These are phyloP conservation scores for Entomobrya multifasciata DNA, from an alignment of 2,888 invertebrate species.

Conservation along the genomic window DNA sequence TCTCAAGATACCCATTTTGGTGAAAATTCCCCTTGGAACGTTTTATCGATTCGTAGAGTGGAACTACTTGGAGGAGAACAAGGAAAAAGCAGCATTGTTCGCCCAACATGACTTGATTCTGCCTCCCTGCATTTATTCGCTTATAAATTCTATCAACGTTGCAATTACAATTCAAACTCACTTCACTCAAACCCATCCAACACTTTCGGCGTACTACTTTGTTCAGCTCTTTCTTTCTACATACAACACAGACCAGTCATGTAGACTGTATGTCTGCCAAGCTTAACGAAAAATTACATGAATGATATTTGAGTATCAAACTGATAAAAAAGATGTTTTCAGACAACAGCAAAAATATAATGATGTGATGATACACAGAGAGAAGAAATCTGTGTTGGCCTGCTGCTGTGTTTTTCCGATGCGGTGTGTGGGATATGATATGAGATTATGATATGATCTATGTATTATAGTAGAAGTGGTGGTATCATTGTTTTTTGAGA, in stretches of 20 bases:
- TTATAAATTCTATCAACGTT: conserved; percentile 67
- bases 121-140: conserved; percentile 3
- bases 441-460: too few relatives aligned
- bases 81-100: conserved; percentile 59
- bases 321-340: neutral
- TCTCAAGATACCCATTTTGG: conserved; percentile 70
- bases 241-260: neutral
- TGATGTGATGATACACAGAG: too few relatives aligned
- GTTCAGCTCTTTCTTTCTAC: too few relatives aligned
- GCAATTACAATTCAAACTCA: conserved; percentile 9
- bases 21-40: conserved; percentile 69
- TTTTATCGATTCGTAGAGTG: conserved; percentile 69
- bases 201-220: neutral
- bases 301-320: neutral
- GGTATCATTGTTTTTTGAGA: neutral
- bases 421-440: too few relatives aligned
- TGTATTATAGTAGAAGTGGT: too few relatives aligned
- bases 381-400: too few relatives aligned
- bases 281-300: too few relatives aligned
- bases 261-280: neutral
- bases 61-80: too few relatives aligned
- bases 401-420: too few relatives aligned
- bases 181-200: conserved; percentile 17
- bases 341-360: too few relatives aligned
- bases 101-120: too few relatives aligned